These are phyloP conservation scores for Lampris incognitus DNA, from an alignment of 2,113 vertebrate genomes.

Conservation along the genomic window DNA sequence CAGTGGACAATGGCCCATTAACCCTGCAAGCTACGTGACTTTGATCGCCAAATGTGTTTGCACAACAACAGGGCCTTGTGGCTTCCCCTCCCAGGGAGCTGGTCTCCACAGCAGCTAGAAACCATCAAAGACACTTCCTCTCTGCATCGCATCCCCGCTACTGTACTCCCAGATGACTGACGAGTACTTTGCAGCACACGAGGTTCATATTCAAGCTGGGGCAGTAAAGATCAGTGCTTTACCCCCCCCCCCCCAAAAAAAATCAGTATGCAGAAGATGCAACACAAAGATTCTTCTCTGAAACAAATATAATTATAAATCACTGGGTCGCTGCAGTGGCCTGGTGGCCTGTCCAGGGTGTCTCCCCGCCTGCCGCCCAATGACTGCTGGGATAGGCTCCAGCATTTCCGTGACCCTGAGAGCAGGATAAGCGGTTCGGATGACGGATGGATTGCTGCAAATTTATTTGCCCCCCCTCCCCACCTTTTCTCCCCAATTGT, in stretches of 20 bases:
- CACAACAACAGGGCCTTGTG: slow-evolving; percentile 10
- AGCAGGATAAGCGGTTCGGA: too few species aligned
- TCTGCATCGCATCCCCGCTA: slow-evolving; percentile 3
- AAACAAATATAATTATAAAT: slow-evolving; percentile 18
- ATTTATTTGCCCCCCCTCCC: too few species aligned
- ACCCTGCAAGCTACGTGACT: background rate
- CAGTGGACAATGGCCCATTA: slow-evolving; percentile 10
- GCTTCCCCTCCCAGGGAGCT: slow-evolving; percentile 22
- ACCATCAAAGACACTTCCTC: slow-evolving; percentile 36
- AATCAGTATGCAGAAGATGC: slow-evolving; percentile 10
- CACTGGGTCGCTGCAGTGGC: too few species aligned
- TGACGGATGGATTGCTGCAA: too few species aligned
- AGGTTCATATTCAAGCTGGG: background rate
- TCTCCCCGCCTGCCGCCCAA: too few species aligned
- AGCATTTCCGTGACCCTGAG: too few species aligned
- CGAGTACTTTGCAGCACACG: background rate
- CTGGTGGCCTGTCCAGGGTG: too few species aligned
- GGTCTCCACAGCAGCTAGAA: slow-evolving; percentile 29
- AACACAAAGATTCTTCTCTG: slow-evolving; percentile 12
- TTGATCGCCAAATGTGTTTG: slow-evolving; percentile 36
- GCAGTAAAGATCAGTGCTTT: slow-evolving; percentile 2
- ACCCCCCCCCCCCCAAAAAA: slow-evolving; percentile 19
- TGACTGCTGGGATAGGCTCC: too few species aligned
- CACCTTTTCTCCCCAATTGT: too few species aligned
- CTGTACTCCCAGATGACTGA: slow-evolving; percentile 12